These are phyloP conservation scores for Spodoptera littoralis DNA, from an alignment of 2,888 invertebrate species.

Conservation along the genomic window DNA sequence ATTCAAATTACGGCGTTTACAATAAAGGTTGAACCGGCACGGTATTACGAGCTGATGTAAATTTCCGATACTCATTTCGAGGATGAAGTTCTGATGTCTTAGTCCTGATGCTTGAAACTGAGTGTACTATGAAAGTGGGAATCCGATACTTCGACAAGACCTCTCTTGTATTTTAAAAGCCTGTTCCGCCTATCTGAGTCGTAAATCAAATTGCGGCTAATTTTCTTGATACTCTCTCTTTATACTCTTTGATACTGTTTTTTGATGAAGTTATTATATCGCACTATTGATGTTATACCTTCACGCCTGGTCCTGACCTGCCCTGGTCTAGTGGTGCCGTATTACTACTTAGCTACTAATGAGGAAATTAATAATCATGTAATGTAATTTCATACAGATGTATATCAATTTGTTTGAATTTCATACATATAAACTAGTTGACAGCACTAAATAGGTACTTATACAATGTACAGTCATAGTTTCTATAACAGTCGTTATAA, in stretches of 20 bases:
- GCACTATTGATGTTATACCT: too few species aligned
- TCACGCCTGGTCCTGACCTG: too few species aligned
- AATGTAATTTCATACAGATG: too few species aligned
- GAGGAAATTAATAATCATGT: too few species aligned
- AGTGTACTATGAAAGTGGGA: constrained; percentile 56
- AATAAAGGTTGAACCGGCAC: constrained; percentile 86
- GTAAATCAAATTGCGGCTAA: constrained; percentile 49
- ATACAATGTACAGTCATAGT: too few species aligned
- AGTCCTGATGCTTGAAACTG: constrained; percentile 75
- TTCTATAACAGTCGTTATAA: too few species aligned
- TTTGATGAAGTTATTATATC: constrained; percentile 2
- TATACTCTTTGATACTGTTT: constrained; percentile 9
- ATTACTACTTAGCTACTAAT: too few species aligned
- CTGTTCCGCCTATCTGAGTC: constrained; percentile 44
- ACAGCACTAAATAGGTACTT: too few species aligned
- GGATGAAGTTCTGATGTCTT: constrained; percentile 85
- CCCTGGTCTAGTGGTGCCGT: too few species aligned
- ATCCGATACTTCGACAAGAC: constrained; percentile 55
- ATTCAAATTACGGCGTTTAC: constrained; percentile 89
- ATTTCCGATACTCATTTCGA: constrained; percentile 88
- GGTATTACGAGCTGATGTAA: constrained; percentile 88
- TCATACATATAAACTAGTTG: too few species aligned
- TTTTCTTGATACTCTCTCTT: constrained; percentile 24
- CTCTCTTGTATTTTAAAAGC: constrained; percentile 52
- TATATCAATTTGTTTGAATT: too few species aligned